Conservation (phyloP, 2,888 invertebrate genomes). For the Cephus nigrinus region DNA sequence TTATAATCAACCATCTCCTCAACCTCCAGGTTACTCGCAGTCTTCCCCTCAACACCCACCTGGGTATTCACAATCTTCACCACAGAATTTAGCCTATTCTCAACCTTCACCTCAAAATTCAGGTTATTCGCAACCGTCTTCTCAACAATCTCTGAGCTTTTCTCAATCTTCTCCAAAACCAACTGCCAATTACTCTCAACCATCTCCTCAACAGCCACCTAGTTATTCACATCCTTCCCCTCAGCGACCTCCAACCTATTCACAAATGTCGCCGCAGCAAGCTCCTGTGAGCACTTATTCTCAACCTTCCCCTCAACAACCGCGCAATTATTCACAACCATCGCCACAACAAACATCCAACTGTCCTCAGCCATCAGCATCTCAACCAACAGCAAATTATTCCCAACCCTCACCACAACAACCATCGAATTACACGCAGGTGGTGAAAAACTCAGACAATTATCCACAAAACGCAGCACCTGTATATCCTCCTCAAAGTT, state of each 20-base stretch:
- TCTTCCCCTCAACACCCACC: constrained; percentile 16
- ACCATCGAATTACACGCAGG: constrained; percentile 30
- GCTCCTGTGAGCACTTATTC: constrained; percentile 64
- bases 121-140: constrained; percentile 45
- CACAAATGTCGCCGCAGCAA: constrained; percentile 46
- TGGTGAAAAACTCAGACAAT: constrained; percentile 17
- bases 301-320: constrained; percentile 62
- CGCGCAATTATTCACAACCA: constrained; percentile 57
- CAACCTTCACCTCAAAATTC: constrained; percentile 40
- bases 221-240: constrained; percentile 40
- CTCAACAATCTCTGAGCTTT: constrained; percentile 64
- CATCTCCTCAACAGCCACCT: constrained; percentile 42
- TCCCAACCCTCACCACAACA: constrained; percentile 56
- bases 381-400: constrained; percentile 52
- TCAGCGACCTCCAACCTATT: constrained; percentile 41
- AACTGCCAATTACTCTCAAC: constrained; percentile 64
- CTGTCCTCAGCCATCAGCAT: constrained; percentile 35
- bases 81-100: constrained; percentile 39
- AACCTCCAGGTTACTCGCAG: constrained; percentile 24
- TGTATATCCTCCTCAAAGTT: constrained; percentile 41
- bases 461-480: constrained; percentile 34
- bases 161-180: constrained; percentile 50
- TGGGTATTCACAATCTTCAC: constrained; percentile 27
- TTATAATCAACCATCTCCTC: constrained; percentile 46
- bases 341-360: constrained; percentile 54